Conservation (phyloP, 2,888 invertebrate genomes). For the Heteromurus nitidus region DNA sequence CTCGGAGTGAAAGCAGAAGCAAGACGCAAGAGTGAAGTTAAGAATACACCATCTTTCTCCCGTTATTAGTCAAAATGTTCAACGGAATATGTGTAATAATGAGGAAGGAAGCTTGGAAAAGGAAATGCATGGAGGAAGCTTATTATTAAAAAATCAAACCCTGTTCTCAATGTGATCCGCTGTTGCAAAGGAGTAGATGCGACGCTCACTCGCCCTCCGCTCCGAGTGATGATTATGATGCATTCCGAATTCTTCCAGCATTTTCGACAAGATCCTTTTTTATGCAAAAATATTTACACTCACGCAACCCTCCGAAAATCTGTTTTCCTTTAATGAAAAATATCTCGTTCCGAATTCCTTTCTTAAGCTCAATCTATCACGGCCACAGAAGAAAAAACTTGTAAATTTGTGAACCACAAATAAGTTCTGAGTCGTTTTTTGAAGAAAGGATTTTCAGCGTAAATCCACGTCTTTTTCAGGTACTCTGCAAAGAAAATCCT, state of each 20-base stretch:
- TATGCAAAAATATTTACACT: neutral
- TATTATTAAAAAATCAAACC: slow-evolving; percentile 50
- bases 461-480: too few relatives aligned
- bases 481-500: too few relatives aligned
- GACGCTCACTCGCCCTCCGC: slow-evolving; percentile 51
- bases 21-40: too few relatives aligned
- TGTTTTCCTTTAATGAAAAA: neutral
- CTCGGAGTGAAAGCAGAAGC: too few relatives aligned
- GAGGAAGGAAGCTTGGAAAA: too few relatives aligned
- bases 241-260: slow-evolving; percentile 47
- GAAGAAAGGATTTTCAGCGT: neutral
- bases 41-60: too few relatives aligned
- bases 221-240: slow-evolving; percentile 27
- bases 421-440: neutral
- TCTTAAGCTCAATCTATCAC: too few relatives aligned
- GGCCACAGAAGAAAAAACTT: neutral
- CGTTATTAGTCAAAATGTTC: too few relatives aligned
- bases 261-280: slow-evolving; percentile 22
- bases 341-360: too few relatives aligned
- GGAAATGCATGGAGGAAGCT: too few relatives aligned
- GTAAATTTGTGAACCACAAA: neutral
- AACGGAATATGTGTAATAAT: too few relatives aligned
- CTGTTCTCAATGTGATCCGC: slow-evolving; percentile 72
- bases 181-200: slow-evolving; percentile 72
- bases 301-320: neutral